Percentiles rank a stretch among this genome's conserved stretches.
These are phyloP conservation scores for Brachyhypopomus occidentalis DNA, from an alignment of 2,113 vertebrate species.

Conservation along the genomic window DNA sequence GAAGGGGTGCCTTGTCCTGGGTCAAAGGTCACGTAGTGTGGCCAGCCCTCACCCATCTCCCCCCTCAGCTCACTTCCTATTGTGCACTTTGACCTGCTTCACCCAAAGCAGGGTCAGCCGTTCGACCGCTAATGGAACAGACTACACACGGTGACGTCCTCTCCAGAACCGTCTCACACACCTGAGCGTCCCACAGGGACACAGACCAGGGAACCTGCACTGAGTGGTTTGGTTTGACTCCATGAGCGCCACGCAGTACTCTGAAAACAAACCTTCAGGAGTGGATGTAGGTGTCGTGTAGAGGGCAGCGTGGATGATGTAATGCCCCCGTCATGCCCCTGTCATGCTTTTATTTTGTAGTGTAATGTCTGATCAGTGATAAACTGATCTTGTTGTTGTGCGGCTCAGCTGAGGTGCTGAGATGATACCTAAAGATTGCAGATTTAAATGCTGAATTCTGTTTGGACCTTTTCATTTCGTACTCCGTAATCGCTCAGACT, in stretches of 20 bases:
- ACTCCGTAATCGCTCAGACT: conserved; percentile 12
- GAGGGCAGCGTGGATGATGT: too few species aligned
- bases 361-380: too few species aligned
- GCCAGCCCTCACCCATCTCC: not conserved
- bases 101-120: conserved; percentile 56
- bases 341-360: not conserved
- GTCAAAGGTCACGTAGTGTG: conserved; percentile 15
- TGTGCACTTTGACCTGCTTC: conserved; percentile 58
- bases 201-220: too few species aligned
- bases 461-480: conserved; percentile 14
- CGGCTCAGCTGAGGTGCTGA: not conserved
- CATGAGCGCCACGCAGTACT: not conserved
- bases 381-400: not conserved
- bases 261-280: too few species aligned
- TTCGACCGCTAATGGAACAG: conserved; percentile 46
- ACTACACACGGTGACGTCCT: conserved; percentile 33
- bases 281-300: too few species aligned
- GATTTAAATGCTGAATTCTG: not conserved
- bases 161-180: conserved; percentile 25
- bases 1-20: conserved; percentile 17
- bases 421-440: not conserved
- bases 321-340: too few species aligned
- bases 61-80: conserved; percentile 47
- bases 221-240: conserved; percentile 5
- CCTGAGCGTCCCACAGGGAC: too few species aligned